Evolutionary conservation across 2,888 invertebrate genomes (phyloP).

Genomic region (Branchipolynoe longqiensis): DNA sequence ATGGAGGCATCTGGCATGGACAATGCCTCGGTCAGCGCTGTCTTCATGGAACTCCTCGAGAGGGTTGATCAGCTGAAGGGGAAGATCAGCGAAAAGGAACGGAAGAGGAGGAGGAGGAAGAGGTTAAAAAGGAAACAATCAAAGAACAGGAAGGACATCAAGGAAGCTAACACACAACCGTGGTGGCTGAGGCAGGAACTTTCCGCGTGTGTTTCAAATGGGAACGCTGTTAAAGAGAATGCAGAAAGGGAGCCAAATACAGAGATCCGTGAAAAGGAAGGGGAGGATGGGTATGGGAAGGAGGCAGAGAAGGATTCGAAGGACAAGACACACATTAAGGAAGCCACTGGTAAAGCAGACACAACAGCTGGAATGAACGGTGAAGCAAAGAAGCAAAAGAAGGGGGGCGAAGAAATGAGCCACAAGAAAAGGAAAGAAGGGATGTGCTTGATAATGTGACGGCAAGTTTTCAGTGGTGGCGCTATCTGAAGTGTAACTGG

Average conservation of each 20-base stretch:
- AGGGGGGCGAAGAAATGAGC: too few relatives aligned
- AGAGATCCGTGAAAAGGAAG: neutral
- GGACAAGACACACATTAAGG: neutral
- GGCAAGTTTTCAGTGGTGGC: too few relatives aligned
- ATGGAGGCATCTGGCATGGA: constrained; percentile 4
- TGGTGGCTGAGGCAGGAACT: neutral
- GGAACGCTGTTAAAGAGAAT: constrained; percentile 19
- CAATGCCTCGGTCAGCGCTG: neutral
- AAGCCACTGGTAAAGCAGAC: too few relatives aligned
- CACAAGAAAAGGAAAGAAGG: too few relatives aligned
- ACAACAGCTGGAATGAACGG: too few relatives aligned
- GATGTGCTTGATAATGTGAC: too few relatives aligned
- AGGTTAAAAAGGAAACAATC: neutral
- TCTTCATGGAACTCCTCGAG: constrained; percentile 26
- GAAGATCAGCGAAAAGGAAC: neutral
- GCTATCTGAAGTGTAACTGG: too few relatives aligned
- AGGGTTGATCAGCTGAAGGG: neutral
- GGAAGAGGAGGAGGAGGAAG: constrained; percentile 38
- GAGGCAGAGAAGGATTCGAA: neutral
- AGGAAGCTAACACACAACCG: neutral
- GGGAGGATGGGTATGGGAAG: constrained; percentile 3
- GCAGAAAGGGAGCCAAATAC: neutral
- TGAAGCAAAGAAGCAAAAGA: too few relatives aligned
- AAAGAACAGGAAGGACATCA: neutral
- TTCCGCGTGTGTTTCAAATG: constrained; percentile 4